These are phyloP conservation scores for Scaptomyza caliginosa DNA, from an alignment of 2,888 invertebrate genomes.

Conservation along the genomic window DNA sequence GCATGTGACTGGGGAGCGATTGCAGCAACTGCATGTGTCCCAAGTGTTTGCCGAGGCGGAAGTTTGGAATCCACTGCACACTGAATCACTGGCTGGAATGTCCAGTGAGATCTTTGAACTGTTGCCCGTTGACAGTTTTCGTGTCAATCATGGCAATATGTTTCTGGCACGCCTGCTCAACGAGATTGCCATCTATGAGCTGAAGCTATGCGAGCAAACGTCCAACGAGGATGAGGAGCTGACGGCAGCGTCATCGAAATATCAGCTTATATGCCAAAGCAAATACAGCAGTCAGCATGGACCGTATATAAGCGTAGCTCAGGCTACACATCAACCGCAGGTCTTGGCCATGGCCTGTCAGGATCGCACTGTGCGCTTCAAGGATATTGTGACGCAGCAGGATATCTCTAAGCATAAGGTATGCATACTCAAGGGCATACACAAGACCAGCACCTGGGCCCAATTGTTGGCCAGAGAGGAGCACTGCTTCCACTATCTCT, in stretches of 20 bases:
- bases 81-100: conserved; percentile 3
- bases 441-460: conserved; percentile 68
- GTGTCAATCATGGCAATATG: conserved; percentile 45
- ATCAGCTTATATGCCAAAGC: conserved; percentile 45
- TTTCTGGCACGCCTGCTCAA: conserved; percentile 70
- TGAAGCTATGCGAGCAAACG: conserved; percentile 25
- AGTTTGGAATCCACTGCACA: conserved; percentile 40
- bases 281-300: conserved; percentile 30
- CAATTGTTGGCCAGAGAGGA: conserved; percentile 47
- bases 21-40: conserved; percentile 51
- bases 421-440: conserved; percentile 40
- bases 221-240: conserved; percentile 13
- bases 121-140: conserved; percentile 39
- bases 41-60: conserved; percentile 45
- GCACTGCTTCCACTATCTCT: conserved; percentile 74
- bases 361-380: conserved; percentile 71
- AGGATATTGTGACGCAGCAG: conserved; percentile 42
- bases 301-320: conserved; percentile 79
- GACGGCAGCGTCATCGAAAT: conserved; percentile 36
- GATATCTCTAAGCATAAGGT: conserved; percentile 52
- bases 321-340: conserved; percentile 47
- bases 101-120: conserved; percentile 80
- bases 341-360: conserved; percentile 74
- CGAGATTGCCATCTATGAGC: conserved; percentile 63
- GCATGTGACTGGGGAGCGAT: conserved; percentile 67